Evolutionary conservation across 2,888 invertebrate species (phyloP).

Genomic region (Drosophila rubida): DNA sequence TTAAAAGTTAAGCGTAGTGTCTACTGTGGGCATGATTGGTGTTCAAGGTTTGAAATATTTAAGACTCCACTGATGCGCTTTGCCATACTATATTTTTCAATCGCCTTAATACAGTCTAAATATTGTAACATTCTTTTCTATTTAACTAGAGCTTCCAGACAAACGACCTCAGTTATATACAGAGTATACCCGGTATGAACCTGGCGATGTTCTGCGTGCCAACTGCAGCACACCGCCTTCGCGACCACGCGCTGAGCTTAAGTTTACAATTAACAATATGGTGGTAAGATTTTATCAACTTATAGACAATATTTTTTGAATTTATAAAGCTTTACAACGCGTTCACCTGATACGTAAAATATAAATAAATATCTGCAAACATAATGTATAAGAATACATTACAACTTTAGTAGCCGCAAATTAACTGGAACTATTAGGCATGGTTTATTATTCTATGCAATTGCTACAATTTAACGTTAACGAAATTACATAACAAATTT

Average conservation of each 20-base stretch:
- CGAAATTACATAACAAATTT: no score
- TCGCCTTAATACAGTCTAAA: slow-evolving; percentile 14
- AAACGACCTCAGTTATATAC: slow-evolving; percentile 89
- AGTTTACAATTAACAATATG: slow-evolving; percentile 91
- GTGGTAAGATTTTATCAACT: slow-evolving; percentile 86
- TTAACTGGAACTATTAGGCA: no score
- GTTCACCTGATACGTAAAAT: not conserved
- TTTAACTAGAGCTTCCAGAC: slow-evolving; percentile 90
- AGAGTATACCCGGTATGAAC: slow-evolving; percentile 90
- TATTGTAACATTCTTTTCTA: not conserved
- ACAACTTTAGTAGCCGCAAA: not conserved
- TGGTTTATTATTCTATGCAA: no score
- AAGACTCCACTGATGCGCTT: slow-evolving; percentile 19
- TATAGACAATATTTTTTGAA: not conserved
- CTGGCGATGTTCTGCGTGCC: slow-evolving; percentile 90
- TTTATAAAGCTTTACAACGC: not conserved
- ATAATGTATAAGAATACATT: not conserved
- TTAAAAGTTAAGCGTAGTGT: slow-evolving; percentile 70
- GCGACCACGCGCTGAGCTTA: slow-evolving; percentile 90
- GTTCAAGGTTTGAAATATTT: slow-evolving; percentile 29
- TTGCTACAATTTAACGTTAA: no score
- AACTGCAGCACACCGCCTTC: slow-evolving; percentile 93
- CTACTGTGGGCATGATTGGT: slow-evolving; percentile 27
- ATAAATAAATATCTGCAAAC: not conserved
- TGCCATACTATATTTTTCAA: slow-evolving; percentile 44